phyloP scores from a whole-genome alignment of 2,113 vertebrate species.

The Urocynchramus pylzowi region DNA sequence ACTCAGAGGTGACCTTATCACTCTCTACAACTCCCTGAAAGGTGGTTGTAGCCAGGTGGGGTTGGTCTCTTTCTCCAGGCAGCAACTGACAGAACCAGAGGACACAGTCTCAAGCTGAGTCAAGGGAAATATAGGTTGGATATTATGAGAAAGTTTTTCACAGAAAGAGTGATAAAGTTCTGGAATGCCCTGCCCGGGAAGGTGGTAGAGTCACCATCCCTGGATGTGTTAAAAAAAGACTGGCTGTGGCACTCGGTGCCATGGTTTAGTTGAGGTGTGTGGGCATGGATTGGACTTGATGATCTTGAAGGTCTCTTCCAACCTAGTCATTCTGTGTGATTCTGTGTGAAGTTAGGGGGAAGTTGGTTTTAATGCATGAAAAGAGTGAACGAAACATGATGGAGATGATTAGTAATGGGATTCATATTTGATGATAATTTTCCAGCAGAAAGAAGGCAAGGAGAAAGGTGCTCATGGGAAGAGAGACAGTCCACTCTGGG shows the following conservation, averaged over 20 bases:
- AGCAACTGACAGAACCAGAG: background rate
- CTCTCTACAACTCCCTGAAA: background rate
- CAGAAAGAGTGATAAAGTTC: background rate
- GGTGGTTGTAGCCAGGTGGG: background rate
- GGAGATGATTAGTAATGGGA: background rate
- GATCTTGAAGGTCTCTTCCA: background rate
- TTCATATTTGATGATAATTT: background rate
- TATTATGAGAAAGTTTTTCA: background rate
- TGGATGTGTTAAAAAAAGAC: background rate
- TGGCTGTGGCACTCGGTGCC: background rate
- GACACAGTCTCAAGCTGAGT: background rate
- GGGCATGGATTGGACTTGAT: background rate
- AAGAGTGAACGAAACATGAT: background rate
- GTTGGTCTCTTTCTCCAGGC: background rate
- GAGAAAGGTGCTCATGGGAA: background rate
- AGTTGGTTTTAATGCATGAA: background rate
- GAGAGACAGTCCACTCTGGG: fast-evolving
- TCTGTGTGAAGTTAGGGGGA: background rate
- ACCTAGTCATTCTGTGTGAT: background rate
- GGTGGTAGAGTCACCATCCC: background rate
- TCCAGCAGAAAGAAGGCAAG: background rate
- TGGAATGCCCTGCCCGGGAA: background rate
- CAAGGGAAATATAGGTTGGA: background rate
- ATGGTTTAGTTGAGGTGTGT: background rate
- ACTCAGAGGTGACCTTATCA: too few species aligned